Base-by-base conservation (phyloP, 2,888 invertebrate genomes). In the Tenthredo notha region DNA sequence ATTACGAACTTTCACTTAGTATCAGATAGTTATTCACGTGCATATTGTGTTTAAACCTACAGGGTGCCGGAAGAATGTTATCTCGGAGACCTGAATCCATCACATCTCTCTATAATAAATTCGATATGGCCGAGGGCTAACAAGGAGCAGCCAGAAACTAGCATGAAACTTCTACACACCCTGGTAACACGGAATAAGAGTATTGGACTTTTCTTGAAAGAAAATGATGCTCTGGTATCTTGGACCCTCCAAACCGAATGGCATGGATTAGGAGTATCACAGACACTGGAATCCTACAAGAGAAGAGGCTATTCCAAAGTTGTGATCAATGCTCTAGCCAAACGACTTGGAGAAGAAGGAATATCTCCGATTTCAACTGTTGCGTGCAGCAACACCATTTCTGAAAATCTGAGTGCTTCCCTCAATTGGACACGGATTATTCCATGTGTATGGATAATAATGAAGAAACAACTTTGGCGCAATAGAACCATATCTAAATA, bases 261-360 rank as follows among this genome's bases (percentile, higher is more conserved):
- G 84, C 92, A 92, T 21, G 92, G 91, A 29, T 70, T 94, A 54
- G 91, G 91, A 29, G 88, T 92, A 9, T 88, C 93, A 37, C 93
- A 94, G 85, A 93, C 93, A 0, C 86, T 90, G 7, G 90, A 92
- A 3, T 88, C 90, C 21, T 88, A 93, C 84, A 92, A 88, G 86
- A 88, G 91, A 75, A 93, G 90, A 86, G 94, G 94, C 40, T 93
- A 93, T 86, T 94, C 91, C 7, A 90, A 88, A 86, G 86, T 93
- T 33, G 89, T 94, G 21, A 88, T 90, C 2, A 91, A 92, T 88
- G 87, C 89, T 1, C 86, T 93, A 77, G 87, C 92, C 10, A 93
- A 92, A 85, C 86, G 90, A 33, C 33, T 33, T 33, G 33, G 33
- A 33, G 4, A 33, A 33, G 5, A 33, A 33, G 33, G 33, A 33